Percentiles rank a stretch among this genome's conserved stretches.
These are phyloP conservation scores for Enteromius viviparus DNA, from an alignment of 2,797 vertebrate species.

Conservation along the genomic window DNA sequence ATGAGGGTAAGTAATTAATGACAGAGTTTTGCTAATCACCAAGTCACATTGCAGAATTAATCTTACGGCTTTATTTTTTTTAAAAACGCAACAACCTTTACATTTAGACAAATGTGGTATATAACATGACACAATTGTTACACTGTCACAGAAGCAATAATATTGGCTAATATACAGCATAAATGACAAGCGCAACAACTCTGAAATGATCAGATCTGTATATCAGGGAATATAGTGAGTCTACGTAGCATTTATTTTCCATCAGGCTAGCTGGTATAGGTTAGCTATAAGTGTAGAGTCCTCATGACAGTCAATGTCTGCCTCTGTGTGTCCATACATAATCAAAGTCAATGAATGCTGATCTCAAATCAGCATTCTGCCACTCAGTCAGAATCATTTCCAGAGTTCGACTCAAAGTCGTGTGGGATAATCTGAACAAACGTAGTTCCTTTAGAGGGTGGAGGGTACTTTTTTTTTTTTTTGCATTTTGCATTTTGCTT, in stretches of 20 bases:
- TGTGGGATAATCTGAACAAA: neutral
- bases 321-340: neutral
- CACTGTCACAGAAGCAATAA: conserved; percentile 38
- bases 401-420: conserved; percentile 12
- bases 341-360: neutral
- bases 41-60: neutral
- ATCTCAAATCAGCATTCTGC: conserved; percentile 17
- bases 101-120: conserved; percentile 22
- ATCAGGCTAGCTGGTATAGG: conserved; percentile 1
- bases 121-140: conserved; percentile 24
- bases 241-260: conserved; percentile 18
- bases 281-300: conserved; percentile 12
- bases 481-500: neutral
- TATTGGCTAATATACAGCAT: conserved; percentile 37
- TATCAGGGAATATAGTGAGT: conserved; percentile 32
- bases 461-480: neutral
- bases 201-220: conserved; percentile 17
- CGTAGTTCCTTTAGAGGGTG: neutral
- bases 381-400: conserved; percentile 19
- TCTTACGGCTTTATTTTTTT: conserved; percentile 26
- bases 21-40: neutral
- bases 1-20: neutral
- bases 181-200: conserved; percentile 26
- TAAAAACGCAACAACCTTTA: conserved; percentile 20
- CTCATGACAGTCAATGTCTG: neutral